A percentile compares a stretch with the other conserved stretches of the same genome.
These are phyloP conservation scores for Halcyon badia DNA, from an alignment of 2,797 vertebrate genomes.

Conservation along the genomic window DNA sequence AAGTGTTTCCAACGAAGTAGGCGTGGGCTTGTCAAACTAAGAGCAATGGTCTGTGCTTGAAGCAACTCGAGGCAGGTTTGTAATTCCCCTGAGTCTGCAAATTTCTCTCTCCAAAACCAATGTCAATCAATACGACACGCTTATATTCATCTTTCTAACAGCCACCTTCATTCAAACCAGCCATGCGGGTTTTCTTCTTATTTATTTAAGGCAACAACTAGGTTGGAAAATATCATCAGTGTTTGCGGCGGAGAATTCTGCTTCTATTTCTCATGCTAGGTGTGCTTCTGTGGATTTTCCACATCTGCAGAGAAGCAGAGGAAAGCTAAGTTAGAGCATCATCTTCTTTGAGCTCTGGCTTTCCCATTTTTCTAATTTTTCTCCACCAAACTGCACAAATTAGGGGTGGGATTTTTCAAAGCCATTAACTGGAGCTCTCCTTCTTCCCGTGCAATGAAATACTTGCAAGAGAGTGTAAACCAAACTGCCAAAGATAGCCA, in stretches of 20 bases:
- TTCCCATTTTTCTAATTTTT: not conserved
- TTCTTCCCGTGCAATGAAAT: not conserved
- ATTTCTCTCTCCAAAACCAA: not conserved
- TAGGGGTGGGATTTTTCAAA: not conserved
- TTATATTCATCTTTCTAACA: not conserved
- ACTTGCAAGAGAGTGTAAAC: not conserved
- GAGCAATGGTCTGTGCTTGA: too few species aligned
- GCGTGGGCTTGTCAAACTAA: not conserved
- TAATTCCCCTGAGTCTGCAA: not conserved
- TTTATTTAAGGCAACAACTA: not conserved
- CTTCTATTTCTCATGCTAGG: not conserved
- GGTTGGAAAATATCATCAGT: not conserved
- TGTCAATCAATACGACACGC: rapidly evolving
- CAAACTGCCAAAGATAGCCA: not conserved
- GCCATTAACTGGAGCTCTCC: not conserved
- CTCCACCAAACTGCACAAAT: not conserved
- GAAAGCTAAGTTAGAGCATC: not conserved
- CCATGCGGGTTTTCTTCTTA: not conserved
- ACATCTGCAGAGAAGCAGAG: not conserved
- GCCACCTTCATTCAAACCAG: too few species aligned
- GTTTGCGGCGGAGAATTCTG: not conserved
- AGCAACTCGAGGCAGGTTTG: not conserved
- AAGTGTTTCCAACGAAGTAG: not conserved
- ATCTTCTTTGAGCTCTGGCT: not conserved
- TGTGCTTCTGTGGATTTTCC: not conserved